Conservation (phyloP, 2,888 invertebrate genomes). For the Elmis aenea region DNA sequence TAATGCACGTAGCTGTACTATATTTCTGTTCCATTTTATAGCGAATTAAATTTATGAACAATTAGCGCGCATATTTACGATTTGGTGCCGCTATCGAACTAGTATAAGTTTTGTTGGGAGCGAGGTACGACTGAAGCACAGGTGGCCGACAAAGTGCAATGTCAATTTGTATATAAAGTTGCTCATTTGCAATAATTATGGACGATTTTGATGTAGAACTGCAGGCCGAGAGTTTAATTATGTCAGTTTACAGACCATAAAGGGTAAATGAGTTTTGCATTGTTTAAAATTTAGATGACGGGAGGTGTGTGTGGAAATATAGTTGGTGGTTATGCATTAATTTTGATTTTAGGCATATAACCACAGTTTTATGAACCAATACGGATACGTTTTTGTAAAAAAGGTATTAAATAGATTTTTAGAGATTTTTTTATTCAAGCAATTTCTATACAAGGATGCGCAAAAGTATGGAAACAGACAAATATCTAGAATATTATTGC, state of each 20-base stretch:
- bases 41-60: constrained; percentile 12
- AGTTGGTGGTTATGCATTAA: no score
- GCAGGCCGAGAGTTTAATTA: constrained; percentile 8
- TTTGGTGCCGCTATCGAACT: constrained; percentile 5
- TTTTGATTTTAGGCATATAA: no score
- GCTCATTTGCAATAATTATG: constrained; percentile 11
- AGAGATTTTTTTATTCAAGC: no score
- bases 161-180: constrained; percentile 13
- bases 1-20: constrained; percentile 3
- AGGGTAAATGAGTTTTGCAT: no score
- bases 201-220: constrained; percentile 12
- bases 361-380: no score
- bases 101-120: constrained; percentile 7
- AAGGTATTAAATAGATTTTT: no score
- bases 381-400: no score
- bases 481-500: no score
- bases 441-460: no score
- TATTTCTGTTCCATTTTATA: constrained; percentile 11
- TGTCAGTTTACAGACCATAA: constrained; percentile 4
- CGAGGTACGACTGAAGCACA: constrained; percentile 9
- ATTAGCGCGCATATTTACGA: constrained; percentile 8
- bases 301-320: no score
- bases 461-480: no score
- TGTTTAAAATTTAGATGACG: no score
- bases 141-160: constrained; percentile 9